These are phyloP conservation scores for Orestias chungarensis DNA, from an alignment of 2,797 vertebrate genomes.

Conservation along the genomic window DNA sequence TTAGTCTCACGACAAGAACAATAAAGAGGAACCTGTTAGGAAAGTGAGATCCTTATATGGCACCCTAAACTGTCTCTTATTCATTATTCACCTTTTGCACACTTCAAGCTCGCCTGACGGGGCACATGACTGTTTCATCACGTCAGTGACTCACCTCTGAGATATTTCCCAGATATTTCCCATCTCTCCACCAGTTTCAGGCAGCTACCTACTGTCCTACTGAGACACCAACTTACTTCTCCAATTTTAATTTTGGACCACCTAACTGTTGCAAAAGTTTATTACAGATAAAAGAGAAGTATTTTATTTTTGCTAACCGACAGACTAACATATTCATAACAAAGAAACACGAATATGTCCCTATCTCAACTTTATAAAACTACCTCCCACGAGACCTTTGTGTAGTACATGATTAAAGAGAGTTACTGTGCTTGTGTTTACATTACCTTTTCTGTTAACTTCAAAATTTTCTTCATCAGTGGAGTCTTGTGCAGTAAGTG, in stretches of 20 bases:
- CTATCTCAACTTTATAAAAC: background rate
- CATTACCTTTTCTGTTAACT: background rate
- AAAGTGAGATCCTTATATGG: slow-evolving; percentile 14
- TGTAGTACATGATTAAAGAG: background rate
- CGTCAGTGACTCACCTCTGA: slow-evolving; percentile 56
- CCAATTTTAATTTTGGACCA: background rate
- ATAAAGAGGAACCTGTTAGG: background rate
- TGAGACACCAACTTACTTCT: background rate
- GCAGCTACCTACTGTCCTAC: background rate
- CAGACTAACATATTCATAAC: background rate
- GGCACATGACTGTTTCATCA: slow-evolving; percentile 57
- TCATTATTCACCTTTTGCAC: slow-evolving; percentile 64
- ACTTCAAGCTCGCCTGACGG: slow-evolving; percentile 44
- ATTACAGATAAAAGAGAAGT: background rate
- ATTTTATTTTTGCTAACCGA: background rate
- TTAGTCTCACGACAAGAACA: background rate
- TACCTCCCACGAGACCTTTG: background rate
- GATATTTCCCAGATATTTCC: slow-evolving; percentile 28
- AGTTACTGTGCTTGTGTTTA: too few relatives aligned
- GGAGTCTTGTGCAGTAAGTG: background rate
- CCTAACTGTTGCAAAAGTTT: background rate
- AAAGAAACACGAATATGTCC: background rate
- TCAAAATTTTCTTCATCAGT: background rate
- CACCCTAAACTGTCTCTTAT: slow-evolving; percentile 19
- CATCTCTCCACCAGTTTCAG: background rate